Conservation (phyloP, 1,140 invertebrate genomes). For the Lasioglossum albipes region DNA sequence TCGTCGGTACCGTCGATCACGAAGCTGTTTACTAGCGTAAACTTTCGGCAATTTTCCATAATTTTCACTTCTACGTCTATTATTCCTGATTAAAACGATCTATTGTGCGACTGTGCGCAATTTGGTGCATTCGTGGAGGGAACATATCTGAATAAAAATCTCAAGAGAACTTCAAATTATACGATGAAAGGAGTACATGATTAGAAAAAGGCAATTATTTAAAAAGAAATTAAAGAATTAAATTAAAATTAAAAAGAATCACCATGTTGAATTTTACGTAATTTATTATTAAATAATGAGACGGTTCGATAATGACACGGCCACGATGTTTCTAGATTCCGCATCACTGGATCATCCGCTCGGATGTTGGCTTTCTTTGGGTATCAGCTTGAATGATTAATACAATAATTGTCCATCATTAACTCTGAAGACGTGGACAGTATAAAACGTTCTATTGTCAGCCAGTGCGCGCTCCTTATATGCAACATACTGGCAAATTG, state of each 20-base stretch:
- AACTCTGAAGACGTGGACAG: not conserved
- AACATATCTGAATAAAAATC: too few species aligned
- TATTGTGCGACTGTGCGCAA: too few species aligned
- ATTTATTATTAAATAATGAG: too few species aligned
- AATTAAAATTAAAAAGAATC: too few species aligned
- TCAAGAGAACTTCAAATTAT: too few species aligned
- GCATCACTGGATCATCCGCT: not conserved
- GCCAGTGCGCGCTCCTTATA: not conserved
- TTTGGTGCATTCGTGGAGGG: too few species aligned
- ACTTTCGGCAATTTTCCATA: not conserved
- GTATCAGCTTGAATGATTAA: not conserved
- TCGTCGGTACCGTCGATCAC: conserved; percentile 14
- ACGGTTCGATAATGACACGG: too few species aligned
- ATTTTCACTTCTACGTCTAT: not conserved
- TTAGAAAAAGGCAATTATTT: too few species aligned
- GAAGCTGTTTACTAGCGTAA: not conserved
- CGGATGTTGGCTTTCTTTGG: not conserved
- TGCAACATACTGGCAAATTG: not conserved
- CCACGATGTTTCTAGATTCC: conserved; percentile 3
- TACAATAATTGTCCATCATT: conserved; percentile 27
- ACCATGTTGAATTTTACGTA: too few species aligned
- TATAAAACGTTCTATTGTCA: conserved; percentile 18
- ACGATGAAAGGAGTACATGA: too few species aligned
- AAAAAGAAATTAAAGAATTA: too few species aligned
- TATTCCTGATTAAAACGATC: not conserved